Evolutionary conservation across 2,113 vertebrate species (phyloP).

Genomic region (Catagonus wagneri): DNA sequence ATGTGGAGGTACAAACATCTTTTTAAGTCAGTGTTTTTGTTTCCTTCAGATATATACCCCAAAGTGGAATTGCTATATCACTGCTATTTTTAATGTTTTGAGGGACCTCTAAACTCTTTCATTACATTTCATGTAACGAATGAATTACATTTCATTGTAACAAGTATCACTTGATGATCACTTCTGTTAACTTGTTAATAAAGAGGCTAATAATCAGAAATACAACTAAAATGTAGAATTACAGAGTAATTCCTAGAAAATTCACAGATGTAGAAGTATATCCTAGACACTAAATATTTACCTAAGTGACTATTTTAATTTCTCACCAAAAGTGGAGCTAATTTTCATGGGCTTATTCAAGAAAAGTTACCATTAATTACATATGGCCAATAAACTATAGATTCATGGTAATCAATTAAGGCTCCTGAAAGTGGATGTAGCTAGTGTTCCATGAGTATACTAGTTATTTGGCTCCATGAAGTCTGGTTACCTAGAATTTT

Average conservation of each 20-base stretch:
- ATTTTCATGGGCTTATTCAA: conserved; percentile 45
- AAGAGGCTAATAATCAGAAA: conserved; percentile 23
- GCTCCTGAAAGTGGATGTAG: neutral
- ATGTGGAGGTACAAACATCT: neutral
- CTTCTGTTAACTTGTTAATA: conserved; percentile 25
- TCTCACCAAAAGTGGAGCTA: conserved; percentile 33
- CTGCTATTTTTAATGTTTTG: neutral
- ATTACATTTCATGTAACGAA: no score
- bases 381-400: neutral
- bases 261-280: conserved; percentile 33
- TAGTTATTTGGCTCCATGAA: conserved; percentile 32
- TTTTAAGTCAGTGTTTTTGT: neutral
- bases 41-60: neutral
- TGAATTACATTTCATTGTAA: conserved; percentile 56
- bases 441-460: neutral
- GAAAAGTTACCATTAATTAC: neutral
- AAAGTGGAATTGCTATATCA: neutral
- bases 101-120: neutral
- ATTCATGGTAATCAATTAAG: neutral
- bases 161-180: conserved; percentile 9
- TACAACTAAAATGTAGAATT: neutral
- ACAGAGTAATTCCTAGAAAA: conserved; percentile 17
- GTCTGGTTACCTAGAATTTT: neutral
- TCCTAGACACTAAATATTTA: conserved; percentile 18
- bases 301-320: conserved; percentile 25